Base-by-base conservation (phyloP, 2,797 vertebrate species). In the Aplochiton taeniatus region DNA sequence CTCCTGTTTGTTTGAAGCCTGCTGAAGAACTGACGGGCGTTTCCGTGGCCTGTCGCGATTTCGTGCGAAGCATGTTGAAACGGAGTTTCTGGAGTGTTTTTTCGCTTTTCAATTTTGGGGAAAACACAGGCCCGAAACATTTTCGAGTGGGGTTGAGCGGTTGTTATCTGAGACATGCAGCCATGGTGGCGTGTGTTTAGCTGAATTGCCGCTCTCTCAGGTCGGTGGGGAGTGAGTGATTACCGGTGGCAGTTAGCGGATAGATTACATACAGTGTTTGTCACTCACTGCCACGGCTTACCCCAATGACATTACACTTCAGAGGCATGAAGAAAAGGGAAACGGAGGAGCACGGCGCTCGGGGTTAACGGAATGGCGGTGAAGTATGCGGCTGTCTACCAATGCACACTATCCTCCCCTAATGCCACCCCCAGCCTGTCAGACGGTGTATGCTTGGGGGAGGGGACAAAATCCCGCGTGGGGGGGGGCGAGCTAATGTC, bases 121-220 rank as follows among this genome's bases (percentile, higher is more conserved):
- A 70, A 77, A 80, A 72, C 64, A 50, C 69, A 67, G 65, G 31
- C 31, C 31, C 31, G 2, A n/a, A n/a, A n/a, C n/a, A 31, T 31
- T 31, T 31, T 31, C 3, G 31, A 11, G 64, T 60, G 76, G 67
- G 14, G 69, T 65, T 81, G 68, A 78, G 64, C 61, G 44, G 80
- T n/a, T 47, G 79, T 79, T 83, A 85, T 86, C 78, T 81, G 14
- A 5, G 11, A 48, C 19, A 9, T n/a, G n/a, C 85, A 83, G 81
- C 70, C 67, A 65, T 2, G 31, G 66, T 70, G 58, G 57, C 13
- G 60, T 41, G 68, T 52, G 63, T 82, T 74, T 73, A 81, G 66
- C 69, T 75, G 74, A 84, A 76, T 66, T 69, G 31, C 58, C 62
- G 75, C 77, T 82, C 78, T 58, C 69, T 72, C 45, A 53, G 65